These are phyloP conservation scores for Rhagonycha lutea DNA, from an alignment of 2,888 invertebrate genomes.

Conservation along the genomic window DNA sequence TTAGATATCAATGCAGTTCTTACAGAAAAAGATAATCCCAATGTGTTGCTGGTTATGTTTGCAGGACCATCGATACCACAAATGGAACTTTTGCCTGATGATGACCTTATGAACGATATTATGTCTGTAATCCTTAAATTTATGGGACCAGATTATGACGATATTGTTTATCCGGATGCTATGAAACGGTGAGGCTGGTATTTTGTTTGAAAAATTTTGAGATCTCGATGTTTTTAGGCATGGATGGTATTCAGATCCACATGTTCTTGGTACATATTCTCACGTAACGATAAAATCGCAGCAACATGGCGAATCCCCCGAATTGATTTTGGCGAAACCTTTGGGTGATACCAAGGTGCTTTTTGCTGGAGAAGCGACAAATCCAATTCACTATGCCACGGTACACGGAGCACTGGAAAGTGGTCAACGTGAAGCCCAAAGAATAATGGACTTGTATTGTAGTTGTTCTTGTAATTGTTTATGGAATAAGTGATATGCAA, in stretches of 20 bases:
- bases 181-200: constrained; percentile 41
- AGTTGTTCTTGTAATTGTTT: too few relatives aligned
- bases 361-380: constrained; percentile 62
- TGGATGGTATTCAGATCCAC: constrained; percentile 67
- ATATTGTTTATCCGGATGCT: constrained; percentile 56
- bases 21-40: constrained; percentile 64
- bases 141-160: constrained; percentile 54
- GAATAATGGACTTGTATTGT: constrained; percentile 19
- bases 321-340: constrained; percentile 17
- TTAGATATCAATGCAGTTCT: constrained; percentile 70
- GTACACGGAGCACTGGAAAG: constrained; percentile 56
- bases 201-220: neutral
- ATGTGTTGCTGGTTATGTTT: constrained; percentile 70
- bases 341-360: constrained; percentile 40
- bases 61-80: constrained; percentile 64
- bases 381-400: constrained; percentile 50
- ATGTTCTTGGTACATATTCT: constrained; percentile 54
- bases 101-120: constrained; percentile 59
- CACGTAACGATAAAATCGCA: constrained; percentile 29
- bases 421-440: constrained; percentile 54
- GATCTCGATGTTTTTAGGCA: constrained; percentile 57
- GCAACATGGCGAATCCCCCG: constrained; percentile 5
- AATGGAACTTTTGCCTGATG: constrained; percentile 64
- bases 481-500: too few relatives aligned
- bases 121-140: constrained; percentile 59